A percentile compares a stretch with the other conserved stretches of the same genome.
Evolutionary conservation across 2,888 invertebrate genomes (phyloP).

Genomic region (Seladonia tumulorum): DNA sequence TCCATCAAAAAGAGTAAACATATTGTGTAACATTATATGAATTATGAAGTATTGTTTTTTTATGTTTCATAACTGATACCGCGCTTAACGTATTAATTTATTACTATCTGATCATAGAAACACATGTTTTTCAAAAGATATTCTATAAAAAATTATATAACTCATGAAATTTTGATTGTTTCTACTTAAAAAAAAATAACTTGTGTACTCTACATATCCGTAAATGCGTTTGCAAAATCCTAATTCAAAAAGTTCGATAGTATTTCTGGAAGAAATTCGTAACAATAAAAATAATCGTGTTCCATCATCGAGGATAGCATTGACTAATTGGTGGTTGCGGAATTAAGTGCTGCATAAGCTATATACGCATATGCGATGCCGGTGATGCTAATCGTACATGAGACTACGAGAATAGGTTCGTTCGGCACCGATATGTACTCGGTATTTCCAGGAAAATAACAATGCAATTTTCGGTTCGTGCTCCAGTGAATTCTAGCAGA

Average conservation of each 20-base stretch:
- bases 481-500: too few species aligned
- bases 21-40: neutral
- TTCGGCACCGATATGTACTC: neutral
- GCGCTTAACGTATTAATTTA: too few species aligned
- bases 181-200: too few species aligned
- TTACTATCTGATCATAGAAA: too few species aligned
- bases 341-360: neutral
- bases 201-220: too few species aligned
- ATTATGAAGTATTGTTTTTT: neutral
- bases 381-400: neutral
- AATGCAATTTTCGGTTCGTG: neutral
- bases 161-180: too few species aligned
- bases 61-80: too few species aligned
- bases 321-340: constrained; percentile 16
- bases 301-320: neutral
- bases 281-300: neutral
- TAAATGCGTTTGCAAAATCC: too few species aligned
- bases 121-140: too few species aligned
- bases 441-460: neutral
- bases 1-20: neutral
- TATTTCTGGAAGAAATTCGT: too few species aligned
- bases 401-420: neutral
- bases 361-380: neutral
- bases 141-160: too few species aligned
- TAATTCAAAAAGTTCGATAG: too few species aligned